A percentile compares a stretch with the other conserved stretches of the same genome.
These are phyloP conservation scores for Tyto alba DNA, from an alignment of 2,113 vertebrate species.

Conservation along the genomic window DNA sequence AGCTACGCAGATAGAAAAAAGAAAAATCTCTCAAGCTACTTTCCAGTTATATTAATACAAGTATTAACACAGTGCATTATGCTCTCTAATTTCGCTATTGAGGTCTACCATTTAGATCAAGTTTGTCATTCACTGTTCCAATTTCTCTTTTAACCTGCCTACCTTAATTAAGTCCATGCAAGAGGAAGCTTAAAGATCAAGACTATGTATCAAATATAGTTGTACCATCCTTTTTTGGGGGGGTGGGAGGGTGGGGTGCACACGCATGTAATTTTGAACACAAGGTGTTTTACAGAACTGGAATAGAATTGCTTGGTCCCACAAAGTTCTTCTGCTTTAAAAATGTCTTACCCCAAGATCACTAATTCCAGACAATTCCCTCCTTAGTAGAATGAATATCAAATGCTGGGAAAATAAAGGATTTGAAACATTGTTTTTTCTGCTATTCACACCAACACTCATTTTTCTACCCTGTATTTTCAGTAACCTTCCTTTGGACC, in stretches of 20 bases:
- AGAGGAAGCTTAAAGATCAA: conserved; percentile 47
- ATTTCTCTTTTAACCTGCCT: conserved; percentile 48
- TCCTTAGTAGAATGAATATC: not conserved
- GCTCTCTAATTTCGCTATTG: conserved; percentile 60
- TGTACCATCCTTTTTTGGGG: not conserved
- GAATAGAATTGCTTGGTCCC: conserved; percentile 77
- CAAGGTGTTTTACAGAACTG: conserved; percentile 43
- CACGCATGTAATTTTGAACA: not conserved
- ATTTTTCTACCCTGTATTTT: conserved; percentile 15
- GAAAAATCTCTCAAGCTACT: conserved; percentile 61
- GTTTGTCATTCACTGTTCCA: conserved; percentile 35
- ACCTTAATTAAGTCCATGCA: conserved; percentile 50
- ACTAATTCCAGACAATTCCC: conserved; percentile 22
- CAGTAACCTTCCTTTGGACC: conserved; percentile 71
- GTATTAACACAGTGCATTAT: conserved; percentile 66
- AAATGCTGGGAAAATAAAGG: conserved; percentile 20
- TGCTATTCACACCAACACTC: conserved; percentile 23
- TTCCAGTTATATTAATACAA: conserved; percentile 72
- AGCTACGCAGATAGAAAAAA: conserved; percentile 62
- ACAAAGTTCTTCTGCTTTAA: conserved; percentile 43
- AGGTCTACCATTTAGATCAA: conserved; percentile 60
- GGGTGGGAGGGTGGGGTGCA: not conserved
- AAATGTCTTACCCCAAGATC: not conserved
- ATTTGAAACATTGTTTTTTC: conserved; percentile 20
- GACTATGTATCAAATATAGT: conserved; percentile 6